These are phyloP conservation scores for Teleopsis dalmanni DNA, from an alignment of 1,140 invertebrate genomes.

Conservation along the genomic window DNA sequence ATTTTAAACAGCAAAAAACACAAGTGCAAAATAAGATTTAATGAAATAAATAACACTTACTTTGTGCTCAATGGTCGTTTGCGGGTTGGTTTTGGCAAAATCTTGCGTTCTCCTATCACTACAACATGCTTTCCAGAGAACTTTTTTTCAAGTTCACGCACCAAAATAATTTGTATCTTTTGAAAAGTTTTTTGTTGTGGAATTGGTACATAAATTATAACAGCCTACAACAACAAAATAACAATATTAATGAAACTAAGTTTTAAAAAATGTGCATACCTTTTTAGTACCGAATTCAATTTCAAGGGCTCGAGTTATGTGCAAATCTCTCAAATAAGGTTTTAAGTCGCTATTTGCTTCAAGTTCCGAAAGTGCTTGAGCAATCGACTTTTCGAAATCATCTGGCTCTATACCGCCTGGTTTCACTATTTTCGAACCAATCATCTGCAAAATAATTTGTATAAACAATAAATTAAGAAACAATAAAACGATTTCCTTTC, in stretches of 20 bases:
- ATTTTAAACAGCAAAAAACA: no score
- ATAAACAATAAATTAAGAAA: no score
- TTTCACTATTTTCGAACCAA: slow-evolving; percentile 85
- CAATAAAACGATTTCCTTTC: no score
- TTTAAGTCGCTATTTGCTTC: slow-evolving; percentile 97
- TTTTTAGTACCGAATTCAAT: slow-evolving; percentile 90
- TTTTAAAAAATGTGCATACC: slow-evolving; percentile 49
- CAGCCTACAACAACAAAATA: slow-evolving; percentile 63
- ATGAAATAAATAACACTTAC: no score
- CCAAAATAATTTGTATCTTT: slow-evolving; percentile 92
- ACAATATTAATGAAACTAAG: no score
- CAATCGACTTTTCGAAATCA: slow-evolving; percentile 83
- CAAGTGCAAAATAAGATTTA: no score
- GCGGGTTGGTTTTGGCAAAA: slow-evolving; percentile 93
- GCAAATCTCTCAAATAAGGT: slow-evolving; percentile 87
- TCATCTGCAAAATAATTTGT: slow-evolving; percentile 69
- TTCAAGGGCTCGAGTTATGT: slow-evolving; percentile 95
- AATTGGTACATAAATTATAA: slow-evolving; percentile 98
- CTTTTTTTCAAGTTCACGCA: slow-evolving; percentile 98
- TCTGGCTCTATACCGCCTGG: slow-evolving; percentile 81
- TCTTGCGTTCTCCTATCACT: slow-evolving; percentile 95
- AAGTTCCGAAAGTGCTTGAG: slow-evolving; percentile 89
- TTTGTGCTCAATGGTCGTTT: no score
- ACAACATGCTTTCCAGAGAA: slow-evolving; percentile 99
- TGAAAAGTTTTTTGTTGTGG: slow-evolving; percentile 95